Conservation (phyloP, 2,888 invertebrate species). For the Drosophila peninsularis region DNA sequence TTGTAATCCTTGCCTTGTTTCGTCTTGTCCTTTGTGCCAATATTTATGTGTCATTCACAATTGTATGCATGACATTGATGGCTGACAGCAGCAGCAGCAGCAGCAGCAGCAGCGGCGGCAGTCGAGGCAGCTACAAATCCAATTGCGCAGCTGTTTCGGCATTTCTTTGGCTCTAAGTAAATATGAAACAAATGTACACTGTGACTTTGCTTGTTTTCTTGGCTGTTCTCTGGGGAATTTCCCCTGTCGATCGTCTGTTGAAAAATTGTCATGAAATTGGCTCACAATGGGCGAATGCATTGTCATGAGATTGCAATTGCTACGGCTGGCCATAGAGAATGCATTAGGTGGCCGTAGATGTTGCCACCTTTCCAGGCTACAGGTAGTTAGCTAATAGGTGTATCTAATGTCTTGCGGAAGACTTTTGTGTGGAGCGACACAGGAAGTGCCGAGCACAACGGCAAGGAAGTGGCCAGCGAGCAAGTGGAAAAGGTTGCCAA, state of each 20-base stretch:
- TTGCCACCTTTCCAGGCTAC: constrained; percentile 42
- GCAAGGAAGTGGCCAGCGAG: neutral
- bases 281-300: constrained; percentile 68
- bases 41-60: constrained; percentile 77
- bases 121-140: constrained; percentile 60
- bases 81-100: constrained; percentile 50
- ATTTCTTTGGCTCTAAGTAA: constrained; percentile 61
- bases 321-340: constrained; percentile 35
- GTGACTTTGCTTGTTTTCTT: constrained; percentile 62
- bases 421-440: constrained; percentile 49
- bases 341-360: constrained; percentile 43
- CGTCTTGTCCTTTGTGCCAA: constrained; percentile 63
- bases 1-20: constrained; percentile 64
- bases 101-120: constrained; percentile 30
- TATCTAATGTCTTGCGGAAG: constrained; percentile 68
- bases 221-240: constrained; percentile 26
- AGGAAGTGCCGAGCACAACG: constrained; percentile 44
- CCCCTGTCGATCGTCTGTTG: constrained; percentile 54
- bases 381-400: constrained; percentile 61
- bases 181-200: constrained; percentile 73
- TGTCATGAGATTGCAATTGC: constrained; percentile 54
- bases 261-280: constrained; percentile 82
- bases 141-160: constrained; percentile 75
- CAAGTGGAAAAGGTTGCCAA: neutral
- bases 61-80: constrained; percentile 80